phyloP scores from a whole-genome alignment of 1,140 invertebrate species.

The Heliconius nattereri region DNA sequence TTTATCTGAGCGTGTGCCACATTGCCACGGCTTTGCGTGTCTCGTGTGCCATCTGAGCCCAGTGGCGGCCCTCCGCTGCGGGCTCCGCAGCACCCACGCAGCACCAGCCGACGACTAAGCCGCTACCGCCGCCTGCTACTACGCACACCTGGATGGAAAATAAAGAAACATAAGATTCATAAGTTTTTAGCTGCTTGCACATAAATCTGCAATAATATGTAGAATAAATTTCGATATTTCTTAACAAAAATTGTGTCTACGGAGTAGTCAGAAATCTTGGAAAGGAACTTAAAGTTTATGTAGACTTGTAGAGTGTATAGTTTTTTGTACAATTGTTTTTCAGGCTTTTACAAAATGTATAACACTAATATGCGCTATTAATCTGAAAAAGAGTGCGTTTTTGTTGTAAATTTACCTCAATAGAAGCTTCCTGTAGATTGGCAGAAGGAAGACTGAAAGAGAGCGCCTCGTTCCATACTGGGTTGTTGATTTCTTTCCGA shows the following conservation, averaged over 20 bases:
- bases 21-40: slow-evolving; percentile 91
- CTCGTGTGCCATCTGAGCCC: slow-evolving; percentile 90
- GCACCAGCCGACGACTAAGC: slow-evolving; percentile 87
- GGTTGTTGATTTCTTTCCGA: slow-evolving; percentile 91
- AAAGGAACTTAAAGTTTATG: no score
- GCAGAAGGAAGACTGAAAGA: slow-evolving; percentile 91
- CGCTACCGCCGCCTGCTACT: slow-evolving; percentile 84
- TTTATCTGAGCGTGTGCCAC: slow-evolving; percentile 90
- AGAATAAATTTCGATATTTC: no score
- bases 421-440: slow-evolving; percentile 85
- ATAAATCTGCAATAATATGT: no score
- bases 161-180: no score
- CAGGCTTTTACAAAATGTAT: no score
- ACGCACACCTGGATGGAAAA: slow-evolving; percentile 76
- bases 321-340: no score
- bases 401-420: slow-evolving; percentile 84
- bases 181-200: no score
- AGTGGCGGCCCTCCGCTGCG: slow-evolving; percentile 86
- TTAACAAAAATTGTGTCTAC: no score
- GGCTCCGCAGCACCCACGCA: slow-evolving; percentile 85
- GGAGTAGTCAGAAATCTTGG: no score
- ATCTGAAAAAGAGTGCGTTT: not conserved
- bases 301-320: no score
- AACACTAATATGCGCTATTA: no score
- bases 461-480: slow-evolving; percentile 97